Evolutionary conservation across 2,113 vertebrate genomes (phyloP).

Genomic region (Rattus norvegicus): GRCr8 NC_086036.1:12163001-12163500

Average conservation of each 20-base stretch:
- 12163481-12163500: background rate
- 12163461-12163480: background rate
- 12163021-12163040: background rate
- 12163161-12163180: background rate
- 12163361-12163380: too few relatives aligned
- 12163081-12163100: background rate
- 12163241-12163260: background rate
- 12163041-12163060: background rate
- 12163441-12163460: background rate
- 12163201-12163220: background rate
- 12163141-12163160: background rate
- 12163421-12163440: background rate
- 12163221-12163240: background rate
- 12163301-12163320: background rate
- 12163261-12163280: background rate
- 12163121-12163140: background rate
- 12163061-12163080: background rate
- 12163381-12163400: background rate
- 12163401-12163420: background rate
- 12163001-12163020: background rate
- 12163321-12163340: background rate
- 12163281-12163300: background rate
- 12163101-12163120: background rate
- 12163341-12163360: background rate
- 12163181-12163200: background rate